Evolutionary conservation across 1,140 invertebrate species (phyloP).

Genomic region (Chironomus tepperi): DNA sequence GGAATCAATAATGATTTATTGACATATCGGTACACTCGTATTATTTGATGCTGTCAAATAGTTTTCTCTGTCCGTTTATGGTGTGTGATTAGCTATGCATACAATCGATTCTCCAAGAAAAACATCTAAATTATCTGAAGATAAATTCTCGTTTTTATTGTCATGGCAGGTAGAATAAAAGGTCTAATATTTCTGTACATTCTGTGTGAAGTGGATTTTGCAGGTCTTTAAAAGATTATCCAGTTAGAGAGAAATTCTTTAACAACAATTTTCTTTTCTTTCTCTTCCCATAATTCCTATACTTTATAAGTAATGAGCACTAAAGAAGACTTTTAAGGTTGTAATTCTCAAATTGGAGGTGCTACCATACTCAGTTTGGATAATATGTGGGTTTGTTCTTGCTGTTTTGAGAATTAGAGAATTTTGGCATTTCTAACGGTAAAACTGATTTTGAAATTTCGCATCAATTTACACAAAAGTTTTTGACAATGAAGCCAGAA

Average conservation of each 20-base stretch:
- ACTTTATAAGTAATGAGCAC: not conserved
- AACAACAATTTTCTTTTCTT: not conserved
- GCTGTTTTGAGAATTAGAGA: not conserved
- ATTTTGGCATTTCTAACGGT: not conserved
- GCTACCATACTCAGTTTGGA: too few species aligned
- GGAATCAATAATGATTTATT: too few species aligned
- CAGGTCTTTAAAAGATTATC: constrained; percentile 8
- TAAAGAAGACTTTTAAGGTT: too few species aligned
- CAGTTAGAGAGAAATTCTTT: constrained; percentile 8
- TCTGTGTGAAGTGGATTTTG: not conserved
- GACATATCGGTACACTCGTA: too few species aligned
- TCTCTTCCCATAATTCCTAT: not conserved
- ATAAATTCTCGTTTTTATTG: not conserved
- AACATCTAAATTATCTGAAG: not conserved
- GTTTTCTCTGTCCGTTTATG: not conserved
- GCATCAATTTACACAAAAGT: too few species aligned
- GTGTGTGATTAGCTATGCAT: constrained; percentile 5
- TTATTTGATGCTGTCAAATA: too few species aligned
- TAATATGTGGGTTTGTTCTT: not conserved
- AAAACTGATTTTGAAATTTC: too few species aligned
- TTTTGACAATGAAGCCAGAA: too few species aligned
- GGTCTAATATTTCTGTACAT: too few species aligned
- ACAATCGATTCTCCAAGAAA: not conserved
- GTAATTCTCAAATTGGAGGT: too few species aligned
- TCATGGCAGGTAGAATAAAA: not conserved